phyloP scores from a whole-genome alignment of 2,888 invertebrate species.

The Strigamia transsilvanica region DNA sequence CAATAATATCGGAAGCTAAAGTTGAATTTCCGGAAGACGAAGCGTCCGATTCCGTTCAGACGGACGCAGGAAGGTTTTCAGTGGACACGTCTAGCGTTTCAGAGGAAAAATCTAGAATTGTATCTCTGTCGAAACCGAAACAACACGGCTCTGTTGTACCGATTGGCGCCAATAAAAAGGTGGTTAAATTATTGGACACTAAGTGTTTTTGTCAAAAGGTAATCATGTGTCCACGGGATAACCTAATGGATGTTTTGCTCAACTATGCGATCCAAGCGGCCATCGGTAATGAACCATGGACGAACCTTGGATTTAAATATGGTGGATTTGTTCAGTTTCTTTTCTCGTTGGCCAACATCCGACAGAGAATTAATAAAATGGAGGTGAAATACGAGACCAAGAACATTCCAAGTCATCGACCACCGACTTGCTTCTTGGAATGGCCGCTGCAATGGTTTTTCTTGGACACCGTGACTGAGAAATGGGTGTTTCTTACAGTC shows the following conservation, averaged over 20 bases:
- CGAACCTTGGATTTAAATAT: not conserved
- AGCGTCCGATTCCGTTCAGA: not conserved
- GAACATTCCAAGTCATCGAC: not conserved
- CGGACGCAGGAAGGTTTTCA: not conserved
- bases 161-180: not conserved
- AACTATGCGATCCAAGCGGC: conserved; percentile 17
- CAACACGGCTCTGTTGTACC: not conserved
- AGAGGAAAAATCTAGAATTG: conserved; percentile 25
- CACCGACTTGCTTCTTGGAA: conserved; percentile 17
- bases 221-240: conserved; percentile 16
- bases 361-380: conserved; percentile 22
- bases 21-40: conserved; percentile 24
- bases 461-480: conserved; percentile 27
- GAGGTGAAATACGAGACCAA: not conserved
- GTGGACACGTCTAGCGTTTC: not conserved
- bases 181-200: not conserved
- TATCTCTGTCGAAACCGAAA: not conserved
- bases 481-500: conserved; percentile 16
- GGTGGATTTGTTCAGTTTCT: conserved; percentile 39
- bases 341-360: conserved; percentile 12
- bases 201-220: conserved; percentile 20
- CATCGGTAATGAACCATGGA: conserved; percentile 31
- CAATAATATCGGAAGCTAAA: not conserved
- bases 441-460: conserved; percentile 41
- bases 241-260: conserved; percentile 26